Evolutionary conservation across 1,140 invertebrate genomes (phyloP).

Genomic region (Archegozetes longisetosus): DNA sequence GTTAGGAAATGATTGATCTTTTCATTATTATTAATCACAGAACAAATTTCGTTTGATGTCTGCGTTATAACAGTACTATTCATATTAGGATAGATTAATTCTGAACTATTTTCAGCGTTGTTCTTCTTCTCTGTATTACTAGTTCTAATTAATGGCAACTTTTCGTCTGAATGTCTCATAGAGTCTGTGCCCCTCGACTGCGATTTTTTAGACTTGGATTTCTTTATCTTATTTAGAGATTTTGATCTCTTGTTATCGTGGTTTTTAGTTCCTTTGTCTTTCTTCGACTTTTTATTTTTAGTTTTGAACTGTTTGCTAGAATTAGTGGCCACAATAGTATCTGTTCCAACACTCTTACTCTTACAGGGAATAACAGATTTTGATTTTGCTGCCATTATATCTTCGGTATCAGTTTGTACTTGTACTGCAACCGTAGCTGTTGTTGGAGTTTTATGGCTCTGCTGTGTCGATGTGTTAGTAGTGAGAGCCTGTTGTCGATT

Average conservation of each 20-base stretch:
- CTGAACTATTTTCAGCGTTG: neutral
- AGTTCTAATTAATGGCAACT: neutral
- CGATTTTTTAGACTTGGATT: neutral
- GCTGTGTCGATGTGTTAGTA: neutral
- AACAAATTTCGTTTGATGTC: neutral
- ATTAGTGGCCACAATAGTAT: neutral
- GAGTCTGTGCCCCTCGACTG: neutral
- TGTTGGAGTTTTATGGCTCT: neutral
- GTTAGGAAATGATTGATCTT: neutral
- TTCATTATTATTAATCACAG: neutral
- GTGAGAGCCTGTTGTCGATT: conserved; percentile 3
- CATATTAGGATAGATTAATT: neutral
- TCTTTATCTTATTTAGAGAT: neutral
- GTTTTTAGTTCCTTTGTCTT: conserved; percentile 1
- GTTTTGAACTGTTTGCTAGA: neutral
- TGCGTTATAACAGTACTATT: neutral
- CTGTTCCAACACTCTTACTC: neutral
- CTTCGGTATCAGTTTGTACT: conserved; percentile 3
- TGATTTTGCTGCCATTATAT: neutral
- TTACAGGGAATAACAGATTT: neutral
- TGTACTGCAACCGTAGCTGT: neutral
- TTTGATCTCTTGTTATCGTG: neutral
- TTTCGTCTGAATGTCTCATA: neutral
- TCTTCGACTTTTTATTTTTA: neutral
- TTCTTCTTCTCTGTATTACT: neutral